Evolutionary conservation across 2,113 vertebrate species (phyloP).

Genomic region (Lophura nycthemera): DNA sequence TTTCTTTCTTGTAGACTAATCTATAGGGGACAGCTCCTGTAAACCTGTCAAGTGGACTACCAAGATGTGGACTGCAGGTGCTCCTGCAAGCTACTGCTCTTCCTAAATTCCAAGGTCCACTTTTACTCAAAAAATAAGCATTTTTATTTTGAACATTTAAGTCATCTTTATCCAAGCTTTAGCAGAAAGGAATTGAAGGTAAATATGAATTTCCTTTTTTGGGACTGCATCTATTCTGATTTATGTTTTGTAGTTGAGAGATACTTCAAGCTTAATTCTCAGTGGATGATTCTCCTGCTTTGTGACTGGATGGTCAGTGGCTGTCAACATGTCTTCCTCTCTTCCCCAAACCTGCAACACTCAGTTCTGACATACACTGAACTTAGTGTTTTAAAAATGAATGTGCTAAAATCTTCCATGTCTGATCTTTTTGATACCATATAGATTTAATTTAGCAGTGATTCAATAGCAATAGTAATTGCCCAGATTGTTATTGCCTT

Average conservation of each 20-base stretch:
- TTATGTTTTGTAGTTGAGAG: background rate
- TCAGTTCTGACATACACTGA: background rate
- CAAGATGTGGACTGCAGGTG: background rate
- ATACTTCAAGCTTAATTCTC: background rate
- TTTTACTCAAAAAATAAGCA: background rate
- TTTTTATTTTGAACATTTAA: background rate
- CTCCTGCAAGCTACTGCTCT: background rate
- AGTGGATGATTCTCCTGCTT: background rate
- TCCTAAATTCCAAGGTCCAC: background rate
- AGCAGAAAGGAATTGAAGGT: background rate
- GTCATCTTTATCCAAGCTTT: background rate
- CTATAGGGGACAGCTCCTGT: background rate
- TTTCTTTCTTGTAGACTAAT: background rate
- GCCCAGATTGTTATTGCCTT: background rate
- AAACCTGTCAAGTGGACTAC: background rate
- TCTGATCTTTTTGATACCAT: background rate
- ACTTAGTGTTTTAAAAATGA: background rate
- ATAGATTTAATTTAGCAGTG: background rate
- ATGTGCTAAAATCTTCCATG: background rate
- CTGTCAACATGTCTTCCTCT: background rate
- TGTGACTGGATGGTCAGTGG: accelerated
- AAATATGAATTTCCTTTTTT: background rate
- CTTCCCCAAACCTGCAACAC: background rate
- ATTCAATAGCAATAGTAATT: background rate
- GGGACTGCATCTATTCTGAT: background rate